Evolutionary conservation across 2,113 vertebrate species (phyloP), one percentile per base, ranked within the genome.

Genomic region (Boleophthalmus pectinirostris): DNA sequence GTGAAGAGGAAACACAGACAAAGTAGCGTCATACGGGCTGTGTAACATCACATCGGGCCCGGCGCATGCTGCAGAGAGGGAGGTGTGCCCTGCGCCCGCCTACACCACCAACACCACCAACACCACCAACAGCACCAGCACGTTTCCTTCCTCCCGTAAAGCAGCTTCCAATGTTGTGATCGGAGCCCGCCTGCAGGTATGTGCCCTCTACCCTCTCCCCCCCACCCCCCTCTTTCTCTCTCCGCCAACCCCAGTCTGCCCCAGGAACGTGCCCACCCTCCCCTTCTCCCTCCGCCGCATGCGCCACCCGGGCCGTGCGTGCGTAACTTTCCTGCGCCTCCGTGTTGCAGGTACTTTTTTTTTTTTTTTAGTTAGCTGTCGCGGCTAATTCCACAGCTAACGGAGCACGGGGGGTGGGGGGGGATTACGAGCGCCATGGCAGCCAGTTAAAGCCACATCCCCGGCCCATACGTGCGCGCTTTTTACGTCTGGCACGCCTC

Each of bases 81-180:
- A 46, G 18, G 45, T 61, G 45, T 1, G 20, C 56, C 43, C 57
- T 12, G 11, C 14, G 10, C 35, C 35, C 35, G 35, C 35, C 35
- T 38, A 38, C 35, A 5, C 35, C 5, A 1, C n/a, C n/a, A n/a
- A n/a, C n/a, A n/a, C n/a, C n/a, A n/a, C n/a, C n/a, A n/a, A n/a
- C n/a, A n/a, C n/a, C 35, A 38, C 35, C 35, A 5, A 38, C 35
- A 5, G 6, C 33, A 6, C n/a, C 33, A 35, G 3, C 35, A 51
- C 18, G 45, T n/a, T n/a, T n/a, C n/a, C 54, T 66, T 75, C 88
- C 87, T 89, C 90, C 89, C 90, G 88, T 33, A 82, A 85, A 88
- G 75, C 85, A 89, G 90, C 85, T 84, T 84, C 85, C 78, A 8
- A 6, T 74, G 84, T 47, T 25, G 82, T 85, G 65, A 82, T 9